Base-by-base conservation (phyloP, 2,888 invertebrate genomes). In the Thecophora atra region DNA sequence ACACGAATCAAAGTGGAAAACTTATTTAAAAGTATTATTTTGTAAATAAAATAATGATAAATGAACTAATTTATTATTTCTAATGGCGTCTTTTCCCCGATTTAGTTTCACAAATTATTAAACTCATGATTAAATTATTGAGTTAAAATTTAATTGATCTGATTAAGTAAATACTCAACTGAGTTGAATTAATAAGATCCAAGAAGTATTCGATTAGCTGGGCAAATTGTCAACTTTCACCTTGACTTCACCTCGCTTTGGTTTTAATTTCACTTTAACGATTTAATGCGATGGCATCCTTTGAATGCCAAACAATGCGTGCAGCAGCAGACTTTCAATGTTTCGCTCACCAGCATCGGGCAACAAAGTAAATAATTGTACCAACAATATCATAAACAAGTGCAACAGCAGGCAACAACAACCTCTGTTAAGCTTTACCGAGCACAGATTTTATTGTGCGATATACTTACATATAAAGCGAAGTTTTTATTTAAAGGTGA, bases 331-430 rank as follows among this genome's bases (percentile, higher is more conserved):
- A 37, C 37, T 37, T 37, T 37, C 37, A 37, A 37, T 37, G 37
- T 37, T 37, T 6, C 37, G 7, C 6, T 8, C 37, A 1, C 6
- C 37, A 2, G 37, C 37, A n/a, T n/a, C n/a, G n/a, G n/a, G n/a
- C n/a, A n/a, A n/a, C n/a, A n/a, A 52, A 30, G 28, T n/a, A 60
- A 26, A 60, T 17, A 26, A n/a, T 28, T 17, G 3, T 30, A n/a
- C n/a, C n/a, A n/a, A n/a, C n/a, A 11, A 62, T n/a, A 19, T 21
- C 19, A 37, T 0, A 8, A 81, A 81, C 80, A 81, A 77, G 80
- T 81, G 82, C 82, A 81, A 66, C n/a, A 65, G 51, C 19, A 19
- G 37, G 51, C 21, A 11, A 47, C 47, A 24, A 65, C 47, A 5
- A 67, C 54, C 19, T 30, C n/a, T 64, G 47, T 44, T 64, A 44